phyloP scores from a whole-genome alignment of 1,140 invertebrate species.

The Hesperophylax magnus region DNA sequence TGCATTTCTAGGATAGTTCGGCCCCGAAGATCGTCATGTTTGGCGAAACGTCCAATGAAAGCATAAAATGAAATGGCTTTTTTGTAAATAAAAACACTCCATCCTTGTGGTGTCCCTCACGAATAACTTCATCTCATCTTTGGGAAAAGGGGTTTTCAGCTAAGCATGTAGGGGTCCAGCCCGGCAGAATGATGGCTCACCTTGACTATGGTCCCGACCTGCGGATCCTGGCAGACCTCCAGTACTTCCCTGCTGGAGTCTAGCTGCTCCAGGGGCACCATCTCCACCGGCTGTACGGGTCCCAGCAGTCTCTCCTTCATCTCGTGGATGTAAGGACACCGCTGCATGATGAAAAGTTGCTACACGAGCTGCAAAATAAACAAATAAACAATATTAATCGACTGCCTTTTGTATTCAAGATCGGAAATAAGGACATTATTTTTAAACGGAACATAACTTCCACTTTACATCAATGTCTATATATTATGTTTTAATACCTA shows the following conservation, averaged over 20 bases:
- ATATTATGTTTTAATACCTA: no score
- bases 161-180: not conserved
- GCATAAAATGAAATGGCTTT: no score
- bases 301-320: constrained; percentile 90
- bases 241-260: constrained; percentile 60
- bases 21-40: no score
- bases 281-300: constrained; percentile 69
- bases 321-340: constrained; percentile 91
- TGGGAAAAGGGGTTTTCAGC: not conserved
- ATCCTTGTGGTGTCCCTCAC: no score
- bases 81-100: no score
- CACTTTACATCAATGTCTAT: no score
- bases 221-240: constrained; percentile 66
- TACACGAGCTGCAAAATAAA: constrained; percentile 62
- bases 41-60: no score
- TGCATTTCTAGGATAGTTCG: no score
- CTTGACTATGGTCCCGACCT: constrained; percentile 89
- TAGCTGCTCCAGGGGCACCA: constrained; percentile 65
- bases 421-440: no score
- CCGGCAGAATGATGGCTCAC: constrained; percentile 66
- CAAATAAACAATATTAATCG: not conserved
- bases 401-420: no score
- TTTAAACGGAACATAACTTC: no score
- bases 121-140: not conserved
- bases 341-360: constrained; percentile 79